Conservation (phyloP, 2,797 vertebrate genomes). For the Gymnoscopelus microlampas region DNA sequence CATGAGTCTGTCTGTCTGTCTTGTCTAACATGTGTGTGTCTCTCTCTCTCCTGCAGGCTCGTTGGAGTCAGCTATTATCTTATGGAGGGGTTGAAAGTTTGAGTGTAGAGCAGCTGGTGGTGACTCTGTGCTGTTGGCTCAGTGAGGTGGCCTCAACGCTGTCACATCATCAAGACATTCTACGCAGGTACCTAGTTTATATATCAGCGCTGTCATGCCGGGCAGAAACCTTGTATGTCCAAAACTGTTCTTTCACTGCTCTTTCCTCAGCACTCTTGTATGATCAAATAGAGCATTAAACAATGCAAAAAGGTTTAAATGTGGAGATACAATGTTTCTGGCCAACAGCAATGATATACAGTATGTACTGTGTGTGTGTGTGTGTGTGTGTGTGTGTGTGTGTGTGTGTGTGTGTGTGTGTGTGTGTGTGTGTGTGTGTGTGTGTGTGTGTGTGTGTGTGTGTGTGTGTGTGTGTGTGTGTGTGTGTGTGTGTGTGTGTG, state of each 20-base stretch:
- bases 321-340: too few relatives aligned
- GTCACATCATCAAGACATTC: conserved; percentile 74
- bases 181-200: conserved; percentile 79
- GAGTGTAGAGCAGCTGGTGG: conserved; percentile 81
- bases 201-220: background rate
- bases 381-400: too few relatives aligned
- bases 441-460: too few relatives aligned
- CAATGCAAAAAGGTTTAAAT: too few relatives aligned
- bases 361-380: too few relatives aligned
- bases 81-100: conserved; percentile 63
- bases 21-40: background rate
- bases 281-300: background rate
- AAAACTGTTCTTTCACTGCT: too few relatives aligned
- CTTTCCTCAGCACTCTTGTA: background rate
- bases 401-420: background rate
- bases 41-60: conserved; percentile 68
- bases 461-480: too few relatives aligned
- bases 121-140: conserved; percentile 87
- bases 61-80: conserved; percentile 88
- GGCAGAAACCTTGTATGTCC: too few relatives aligned
- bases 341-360: too few relatives aligned
- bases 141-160: conserved; percentile 83
- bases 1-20: too few relatives aligned
- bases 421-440: background rate
- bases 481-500: too few relatives aligned